Evolutionary conservation across 2,113 vertebrate species (phyloP).

Genomic region (Galeopterus variegatus): DNA sequence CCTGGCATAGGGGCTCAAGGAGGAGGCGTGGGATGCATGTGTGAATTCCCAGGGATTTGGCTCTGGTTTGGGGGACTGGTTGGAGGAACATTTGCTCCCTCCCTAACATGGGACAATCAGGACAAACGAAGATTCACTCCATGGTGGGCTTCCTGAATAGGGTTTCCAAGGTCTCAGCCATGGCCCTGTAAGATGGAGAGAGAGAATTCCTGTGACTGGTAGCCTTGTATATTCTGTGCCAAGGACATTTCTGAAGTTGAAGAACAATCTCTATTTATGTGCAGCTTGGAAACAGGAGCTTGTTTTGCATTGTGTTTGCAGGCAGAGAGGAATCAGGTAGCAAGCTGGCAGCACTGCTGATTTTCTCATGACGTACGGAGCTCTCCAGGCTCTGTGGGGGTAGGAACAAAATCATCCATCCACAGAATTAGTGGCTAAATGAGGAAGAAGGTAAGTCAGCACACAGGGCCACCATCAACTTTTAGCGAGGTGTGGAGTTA

Average conservation of each 20-base stretch:
- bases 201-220: background rate
- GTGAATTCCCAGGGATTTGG: background rate
- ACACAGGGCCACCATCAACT: background rate
- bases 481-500: slow-evolving; percentile 3
- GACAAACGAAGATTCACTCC: background rate
- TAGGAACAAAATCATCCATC: background rate
- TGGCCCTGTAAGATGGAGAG: background rate
- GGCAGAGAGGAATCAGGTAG: slow-evolving; percentile 40
- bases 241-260: slow-evolving; percentile 62
- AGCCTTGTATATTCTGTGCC: background rate
- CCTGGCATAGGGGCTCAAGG: background rate
- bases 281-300: background rate
- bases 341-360: background rate
- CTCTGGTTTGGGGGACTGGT: background rate
- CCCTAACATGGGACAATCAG: background rate
- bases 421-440: background rate
- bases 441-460: background rate
- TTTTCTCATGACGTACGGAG: background rate
- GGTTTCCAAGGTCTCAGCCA: background rate
- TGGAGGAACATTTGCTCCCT: background rate
- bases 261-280: slow-evolving; percentile 44
- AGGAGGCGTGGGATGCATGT: background rate
- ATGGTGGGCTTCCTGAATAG: background rate
- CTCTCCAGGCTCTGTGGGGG: background rate
- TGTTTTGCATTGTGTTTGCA: slow-evolving; percentile 45